Conservation (phyloP, 2,113 vertebrate genomes). For the Pseudopipra pipra region DNA sequence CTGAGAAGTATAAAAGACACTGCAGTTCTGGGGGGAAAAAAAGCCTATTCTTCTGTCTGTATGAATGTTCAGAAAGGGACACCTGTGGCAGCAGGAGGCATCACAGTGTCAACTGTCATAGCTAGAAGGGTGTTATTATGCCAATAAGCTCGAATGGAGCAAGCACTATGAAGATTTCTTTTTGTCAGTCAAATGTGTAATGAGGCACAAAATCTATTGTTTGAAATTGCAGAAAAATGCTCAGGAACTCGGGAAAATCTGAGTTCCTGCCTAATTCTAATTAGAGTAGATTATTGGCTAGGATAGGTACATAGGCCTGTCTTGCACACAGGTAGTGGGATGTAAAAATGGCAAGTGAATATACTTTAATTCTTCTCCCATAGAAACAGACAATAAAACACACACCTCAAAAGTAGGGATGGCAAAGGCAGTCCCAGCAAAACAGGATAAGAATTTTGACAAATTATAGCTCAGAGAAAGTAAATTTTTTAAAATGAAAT, state of each 20-base stretch:
- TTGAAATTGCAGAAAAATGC: neutral
- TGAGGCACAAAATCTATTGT: neutral
- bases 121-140: constrained; percentile 18
- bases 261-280: neutral
- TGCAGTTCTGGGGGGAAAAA: neutral
- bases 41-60: neutral
- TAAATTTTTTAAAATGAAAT: neutral
- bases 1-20: neutral
- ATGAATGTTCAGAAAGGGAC: neutral
- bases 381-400: neutral
- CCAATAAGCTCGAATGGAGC: neutral
- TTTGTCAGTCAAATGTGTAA: neutral
- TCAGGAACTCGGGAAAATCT: neutral
- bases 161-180: neutral
- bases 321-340: neutral
- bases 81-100: neutral
- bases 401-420: neutral
- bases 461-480: neutral
- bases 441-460: neutral
- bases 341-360: neutral
- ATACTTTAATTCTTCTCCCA: neutral
- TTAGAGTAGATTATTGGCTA: neutral
- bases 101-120: neutral
- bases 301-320: neutral
- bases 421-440: neutral